These are phyloP conservation scores for Chroicocephalus ridibundus DNA, from an alignment of 2,113 vertebrate species.

Conservation along the genomic window DNA sequence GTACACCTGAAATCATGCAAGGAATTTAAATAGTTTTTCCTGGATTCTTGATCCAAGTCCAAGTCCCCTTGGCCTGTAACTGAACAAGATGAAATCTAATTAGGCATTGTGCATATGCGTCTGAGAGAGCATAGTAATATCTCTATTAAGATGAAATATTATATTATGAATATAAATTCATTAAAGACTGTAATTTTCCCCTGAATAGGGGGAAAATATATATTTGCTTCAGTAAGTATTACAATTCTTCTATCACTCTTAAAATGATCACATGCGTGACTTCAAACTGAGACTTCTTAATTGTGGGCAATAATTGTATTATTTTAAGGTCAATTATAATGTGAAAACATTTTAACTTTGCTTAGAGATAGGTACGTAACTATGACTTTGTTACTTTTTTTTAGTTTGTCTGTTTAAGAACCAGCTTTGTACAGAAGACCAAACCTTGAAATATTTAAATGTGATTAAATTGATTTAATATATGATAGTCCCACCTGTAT, in stretches of 20 bases:
- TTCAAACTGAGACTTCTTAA: neutral
- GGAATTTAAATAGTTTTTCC: neutral
- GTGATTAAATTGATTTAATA: conserved; percentile 65
- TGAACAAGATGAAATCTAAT: neutral
- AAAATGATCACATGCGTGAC: neutral
- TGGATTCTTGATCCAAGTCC: neutral
- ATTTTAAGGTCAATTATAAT: neutral
- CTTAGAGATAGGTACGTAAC: neutral
- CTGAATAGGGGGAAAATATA: neutral
- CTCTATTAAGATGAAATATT: neutral
- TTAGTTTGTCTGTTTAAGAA: neutral
- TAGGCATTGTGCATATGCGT: neutral
- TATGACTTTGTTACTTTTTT: neutral
- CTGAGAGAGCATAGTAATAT: neutral
- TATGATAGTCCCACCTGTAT: conserved; percentile 56
- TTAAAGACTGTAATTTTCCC: neutral
- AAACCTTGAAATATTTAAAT: conserved; percentile 58
- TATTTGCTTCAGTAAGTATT: neutral
- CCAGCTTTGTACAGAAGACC: neutral
- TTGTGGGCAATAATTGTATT: neutral
- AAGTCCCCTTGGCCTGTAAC: neutral
- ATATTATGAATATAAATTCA: neutral
- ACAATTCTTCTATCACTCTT: neutral
- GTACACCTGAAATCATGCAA: neutral
- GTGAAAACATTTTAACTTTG: neutral